Conservation (phyloP, 2,113 vertebrate genomes). For the Xiphophorus maculatus region DNA sequence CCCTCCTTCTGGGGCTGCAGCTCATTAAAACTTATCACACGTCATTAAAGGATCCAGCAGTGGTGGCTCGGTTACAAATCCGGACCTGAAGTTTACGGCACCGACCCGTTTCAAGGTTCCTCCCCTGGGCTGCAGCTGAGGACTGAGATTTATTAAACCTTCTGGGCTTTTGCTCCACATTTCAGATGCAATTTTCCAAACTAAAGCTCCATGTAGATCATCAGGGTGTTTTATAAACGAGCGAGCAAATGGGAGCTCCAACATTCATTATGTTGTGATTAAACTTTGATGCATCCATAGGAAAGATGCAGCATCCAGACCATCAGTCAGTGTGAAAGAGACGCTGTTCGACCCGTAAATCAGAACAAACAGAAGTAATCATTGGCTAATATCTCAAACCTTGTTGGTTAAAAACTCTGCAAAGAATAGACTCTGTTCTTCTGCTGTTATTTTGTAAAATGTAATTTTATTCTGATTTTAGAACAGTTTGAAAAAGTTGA, state of each 20-base stretch:
- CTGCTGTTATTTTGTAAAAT: too few relatives aligned
- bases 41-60: conserved; percentile 20
- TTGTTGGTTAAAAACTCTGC: neutral
- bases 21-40: conserved; percentile 52
- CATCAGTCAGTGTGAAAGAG: neutral
- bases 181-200: conserved; percentile 7
- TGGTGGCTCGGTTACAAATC: conserved; percentile 26
- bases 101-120: conserved; percentile 6
- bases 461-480: too few relatives aligned
- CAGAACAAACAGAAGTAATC: neutral
- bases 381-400: neutral
- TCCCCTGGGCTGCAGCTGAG: conserved; percentile 15
- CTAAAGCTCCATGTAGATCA: neutral
- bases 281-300: neutral
- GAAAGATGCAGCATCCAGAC: neutral
- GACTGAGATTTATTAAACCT: conserved; percentile 20
- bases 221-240: neutral
- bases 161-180: conserved; percentile 1
- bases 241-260: neutral
- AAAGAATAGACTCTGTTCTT: neutral
- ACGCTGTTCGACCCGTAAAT: neutral
- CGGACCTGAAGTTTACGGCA: conserved; percentile 33
- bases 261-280: neutral
- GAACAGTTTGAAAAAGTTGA: neutral
- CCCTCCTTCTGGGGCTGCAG: conserved; percentile 6